phyloP scores from a whole-genome alignment of 2,113 vertebrate species.

The Caloenas nicobarica region DNA sequence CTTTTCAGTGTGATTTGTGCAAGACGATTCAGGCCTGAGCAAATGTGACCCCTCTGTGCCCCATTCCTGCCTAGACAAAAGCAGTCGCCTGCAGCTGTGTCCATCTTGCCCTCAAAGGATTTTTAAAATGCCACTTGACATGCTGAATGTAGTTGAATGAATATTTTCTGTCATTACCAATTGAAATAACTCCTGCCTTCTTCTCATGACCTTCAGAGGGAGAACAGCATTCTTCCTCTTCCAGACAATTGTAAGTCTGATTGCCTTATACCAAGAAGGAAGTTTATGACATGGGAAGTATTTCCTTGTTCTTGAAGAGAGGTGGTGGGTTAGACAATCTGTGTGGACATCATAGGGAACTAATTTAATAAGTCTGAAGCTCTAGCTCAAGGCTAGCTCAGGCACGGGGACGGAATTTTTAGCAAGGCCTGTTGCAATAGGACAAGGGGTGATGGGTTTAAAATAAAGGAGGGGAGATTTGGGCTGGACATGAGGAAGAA shows the following conservation, averaged over 20 bases:
- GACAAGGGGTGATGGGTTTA: too few relatives aligned
- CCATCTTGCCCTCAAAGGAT: conserved; percentile 15
- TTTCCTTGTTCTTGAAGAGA: background rate
- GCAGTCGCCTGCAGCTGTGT: conserved; percentile 43
- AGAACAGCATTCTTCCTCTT: background rate
- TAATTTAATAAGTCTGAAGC: background rate
- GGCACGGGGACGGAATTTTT: background rate
- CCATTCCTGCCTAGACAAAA: conserved; percentile 31
- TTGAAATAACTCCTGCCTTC: conserved; percentile 7
- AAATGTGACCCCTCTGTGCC: conserved; percentile 35
- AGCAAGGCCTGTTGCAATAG: too few relatives aligned
- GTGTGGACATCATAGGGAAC: background rate
- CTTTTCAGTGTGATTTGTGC: background rate
- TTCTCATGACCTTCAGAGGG: background rate
- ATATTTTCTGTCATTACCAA: conserved; percentile 21
- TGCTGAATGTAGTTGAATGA: conserved; percentile 4
- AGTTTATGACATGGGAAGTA: background rate
- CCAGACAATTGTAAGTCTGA: background rate
- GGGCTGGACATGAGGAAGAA: too few relatives aligned
- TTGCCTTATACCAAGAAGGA: background rate
- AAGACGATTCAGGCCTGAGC: conserved; percentile 3
- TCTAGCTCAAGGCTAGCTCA: background rate
- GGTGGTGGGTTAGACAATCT: background rate
- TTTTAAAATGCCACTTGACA: conserved; percentile 42
- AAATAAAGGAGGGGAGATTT: too few relatives aligned